These are phyloP conservation scores for Motacilla tschutschensis DNA, from an alignment of 2,113 vertebrate species.

Conservation along the genomic window DNA sequence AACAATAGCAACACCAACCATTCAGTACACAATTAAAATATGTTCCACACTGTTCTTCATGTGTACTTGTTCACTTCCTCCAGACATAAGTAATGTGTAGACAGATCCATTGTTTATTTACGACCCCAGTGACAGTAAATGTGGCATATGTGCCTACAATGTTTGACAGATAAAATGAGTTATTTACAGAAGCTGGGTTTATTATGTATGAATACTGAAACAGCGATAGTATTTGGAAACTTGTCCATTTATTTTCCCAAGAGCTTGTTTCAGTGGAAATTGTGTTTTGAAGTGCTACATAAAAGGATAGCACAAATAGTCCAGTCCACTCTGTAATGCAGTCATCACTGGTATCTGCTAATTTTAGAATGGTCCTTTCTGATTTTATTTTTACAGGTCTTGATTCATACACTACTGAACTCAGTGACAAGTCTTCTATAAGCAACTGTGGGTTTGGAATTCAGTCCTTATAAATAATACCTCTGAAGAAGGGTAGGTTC, in stretches of 20 bases:
- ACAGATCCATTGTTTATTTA: slow-evolving; percentile 59
- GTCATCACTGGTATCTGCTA: neutral
- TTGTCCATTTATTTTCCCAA: slow-evolving; percentile 18
- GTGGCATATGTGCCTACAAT: slow-evolving; percentile 32
- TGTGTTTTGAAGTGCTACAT: neutral
- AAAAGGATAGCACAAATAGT: neutral
- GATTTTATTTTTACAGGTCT: neutral
- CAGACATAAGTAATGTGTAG: slow-evolving; percentile 36
- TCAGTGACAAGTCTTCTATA: neutral
- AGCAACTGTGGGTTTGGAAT: neutral
- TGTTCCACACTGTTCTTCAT: neutral
- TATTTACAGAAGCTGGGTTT: slow-evolving; percentile 55
- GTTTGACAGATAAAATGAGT: slow-evolving; percentile 57
- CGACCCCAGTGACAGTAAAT: slow-evolving; percentile 44
- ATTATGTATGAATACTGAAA: slow-evolving; percentile 54
- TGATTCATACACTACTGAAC: neutral
- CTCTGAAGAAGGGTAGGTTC: neutral
- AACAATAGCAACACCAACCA: neutral
- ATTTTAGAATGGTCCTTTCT: neutral
- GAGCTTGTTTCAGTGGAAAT: neutral
- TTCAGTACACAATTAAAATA: slow-evolving; percentile 27
- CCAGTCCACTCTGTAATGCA: neutral
- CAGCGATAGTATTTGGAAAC: slow-evolving; percentile 20
- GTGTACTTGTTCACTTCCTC: slow-evolving; percentile 34
- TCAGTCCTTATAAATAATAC: neutral